Evolutionary conservation across 2,888 invertebrate species (phyloP).

Genomic region (Himalopsyche japonica): DNA sequence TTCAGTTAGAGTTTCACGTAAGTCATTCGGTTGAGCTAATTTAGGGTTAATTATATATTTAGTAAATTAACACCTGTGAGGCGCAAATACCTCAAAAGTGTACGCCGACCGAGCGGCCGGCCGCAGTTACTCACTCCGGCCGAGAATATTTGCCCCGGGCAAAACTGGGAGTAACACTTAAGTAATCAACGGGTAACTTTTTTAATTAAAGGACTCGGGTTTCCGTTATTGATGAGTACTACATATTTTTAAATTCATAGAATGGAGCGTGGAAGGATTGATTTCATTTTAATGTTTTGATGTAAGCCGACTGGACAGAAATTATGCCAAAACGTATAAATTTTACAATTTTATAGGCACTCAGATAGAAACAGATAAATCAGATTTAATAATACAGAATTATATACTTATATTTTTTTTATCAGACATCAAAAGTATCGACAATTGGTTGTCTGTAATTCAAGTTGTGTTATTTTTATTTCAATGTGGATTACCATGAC

Average conservation of each 20-base stretch:
- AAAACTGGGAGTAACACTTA: slow-evolving; percentile 25
- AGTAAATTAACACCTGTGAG: slow-evolving; percentile 40
- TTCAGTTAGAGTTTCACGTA: slow-evolving; percentile 3
- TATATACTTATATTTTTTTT: not conserved
- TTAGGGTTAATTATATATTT: slow-evolving; percentile 40
- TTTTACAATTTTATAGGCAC: too few relatives aligned
- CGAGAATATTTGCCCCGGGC: not conserved
- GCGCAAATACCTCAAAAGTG: not conserved
- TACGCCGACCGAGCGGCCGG: not conserved
- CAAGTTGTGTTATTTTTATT: too few relatives aligned
- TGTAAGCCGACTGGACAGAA: not conserved
- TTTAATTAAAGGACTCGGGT: slow-evolving; percentile 34
- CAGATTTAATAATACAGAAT: not conserved
- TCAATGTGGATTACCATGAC: too few relatives aligned
- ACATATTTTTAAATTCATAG: not conserved
- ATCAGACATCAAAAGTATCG: not conserved
- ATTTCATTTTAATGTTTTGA: not conserved
- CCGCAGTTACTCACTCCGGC: not conserved
- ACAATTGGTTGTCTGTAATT: not conserved
- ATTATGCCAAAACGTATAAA: too few relatives aligned
- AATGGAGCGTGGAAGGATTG: not conserved
- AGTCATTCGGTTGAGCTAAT: slow-evolving; percentile 33
- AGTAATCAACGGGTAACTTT: slow-evolving; percentile 34
- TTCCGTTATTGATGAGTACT: slow-evolving; percentile 14
- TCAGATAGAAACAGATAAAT: not conserved